Evolutionary conservation across 2,888 invertebrate species (phyloP), one percentile per base, ranked within the genome.

Genomic region (Drymonia ruficornis): DNA sequence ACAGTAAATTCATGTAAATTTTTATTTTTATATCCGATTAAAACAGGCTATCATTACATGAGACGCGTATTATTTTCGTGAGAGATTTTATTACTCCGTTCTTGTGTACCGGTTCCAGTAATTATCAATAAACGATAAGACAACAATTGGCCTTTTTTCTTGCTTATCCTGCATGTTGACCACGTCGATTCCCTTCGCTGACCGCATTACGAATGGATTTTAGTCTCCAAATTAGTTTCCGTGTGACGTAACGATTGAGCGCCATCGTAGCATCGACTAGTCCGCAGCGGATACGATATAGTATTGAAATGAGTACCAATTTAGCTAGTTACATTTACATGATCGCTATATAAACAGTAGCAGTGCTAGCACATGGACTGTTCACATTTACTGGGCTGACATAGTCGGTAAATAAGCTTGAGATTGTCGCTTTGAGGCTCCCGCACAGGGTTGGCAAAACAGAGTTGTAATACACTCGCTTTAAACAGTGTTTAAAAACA

Each of bases 81-180:
- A 70, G 69, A 74, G 72, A 69, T 72, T 71, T 65, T 67, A 63
- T 72, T 74, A 76, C 65, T 74, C 74, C 70, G 80, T 85, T 83
- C 81, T 76, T 89, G 85, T 90, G 87, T 89, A 87, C 85, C 81
- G 80, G 85, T 88, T 86, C 78, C 80, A 85, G 82, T 87, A 87
- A 86, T 63, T 82, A 80, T 81, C 76, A 90, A 91, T 91, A 91
- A 91, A 91, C 71, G 82, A 80, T 89, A 83, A 84, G 81, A 90
- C 82, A 86, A 86, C 76, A 82, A 84, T 83, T 82, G 83, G 88
- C 81, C 83, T 86, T 91, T 90, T 89, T 90, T 89, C 88, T 90
- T 89, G 88, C 87, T 87, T 85, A 76, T 83, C 89, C 89, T 86
- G 87, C 87, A 89, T 90, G 89, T 65, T 77, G 74, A 84, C 82